Percentiles rank a stretch among this genome's conserved stretches.
Evolutionary conservation across 2,888 invertebrate species (phyloP).

Genomic region (Suillia variegata): DNA sequence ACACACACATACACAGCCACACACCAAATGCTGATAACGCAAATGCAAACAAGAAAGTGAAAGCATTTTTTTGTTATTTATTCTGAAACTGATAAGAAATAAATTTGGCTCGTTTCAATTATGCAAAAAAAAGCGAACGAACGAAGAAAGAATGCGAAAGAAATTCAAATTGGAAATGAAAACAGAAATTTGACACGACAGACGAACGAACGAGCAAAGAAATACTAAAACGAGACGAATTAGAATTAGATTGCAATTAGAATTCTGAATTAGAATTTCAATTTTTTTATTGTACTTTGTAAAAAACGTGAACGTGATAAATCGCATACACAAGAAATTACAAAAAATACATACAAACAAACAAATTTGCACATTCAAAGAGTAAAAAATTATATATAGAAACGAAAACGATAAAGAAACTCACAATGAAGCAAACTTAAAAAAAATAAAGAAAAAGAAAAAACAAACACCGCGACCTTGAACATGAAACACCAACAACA

Average conservation of each 20-base stretch:
- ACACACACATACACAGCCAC: not conserved
- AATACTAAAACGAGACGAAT: not conserved
- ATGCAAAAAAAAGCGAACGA: not conserved
- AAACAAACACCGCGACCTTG: not conserved
- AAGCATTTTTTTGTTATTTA: not conserved
- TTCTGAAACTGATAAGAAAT: not conserved
- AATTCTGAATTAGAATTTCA: not conserved
- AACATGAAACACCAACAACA: constrained; percentile 1
- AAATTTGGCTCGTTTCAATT: too few species aligned
- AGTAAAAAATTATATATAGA: not conserved
- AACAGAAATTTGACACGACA: constrained; percentile 16
- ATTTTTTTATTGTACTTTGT: not conserved
- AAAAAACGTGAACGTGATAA: not conserved
- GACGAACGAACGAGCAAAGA: constrained; percentile 28
- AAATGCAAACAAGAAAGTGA: constrained; percentile 1
- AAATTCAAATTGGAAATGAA: not conserved
- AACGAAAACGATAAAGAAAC: too few species aligned
- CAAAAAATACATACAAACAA: not conserved
- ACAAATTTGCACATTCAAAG: not conserved
- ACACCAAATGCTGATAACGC: not conserved
- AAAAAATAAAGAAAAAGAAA: not conserved
- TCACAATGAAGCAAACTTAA: not conserved
- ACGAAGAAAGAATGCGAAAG: not conserved
- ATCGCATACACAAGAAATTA: not conserved
- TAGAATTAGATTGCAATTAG: not conserved